phyloP scores from a whole-genome alignment of 92 coral and sea anemone genomes.

The Epizoanthus illoricatus region DNA sequence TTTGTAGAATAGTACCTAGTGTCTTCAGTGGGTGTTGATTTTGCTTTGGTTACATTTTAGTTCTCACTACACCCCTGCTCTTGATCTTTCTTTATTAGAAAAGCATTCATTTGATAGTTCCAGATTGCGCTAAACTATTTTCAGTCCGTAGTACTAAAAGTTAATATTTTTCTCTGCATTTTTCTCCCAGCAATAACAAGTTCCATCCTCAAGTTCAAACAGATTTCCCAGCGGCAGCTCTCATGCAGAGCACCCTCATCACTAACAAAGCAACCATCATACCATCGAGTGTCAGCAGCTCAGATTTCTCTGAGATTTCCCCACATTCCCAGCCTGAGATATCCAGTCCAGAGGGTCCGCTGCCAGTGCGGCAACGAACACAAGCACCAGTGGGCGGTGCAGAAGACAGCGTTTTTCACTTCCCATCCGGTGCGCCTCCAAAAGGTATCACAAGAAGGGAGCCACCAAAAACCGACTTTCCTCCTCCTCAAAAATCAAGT shows the following conservation, averaged over 20 bases:
- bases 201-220: conserved; percentile 13
- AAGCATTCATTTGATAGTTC: too few relatives aligned
- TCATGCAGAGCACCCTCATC: neutral
- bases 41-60: too few relatives aligned
- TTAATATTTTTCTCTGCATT: neutral
- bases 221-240: neutral
- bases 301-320: conserved; percentile 63
- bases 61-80: too few relatives aligned
- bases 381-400: conserved; percentile 29
- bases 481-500: conserved; percentile 29
- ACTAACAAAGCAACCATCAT: conserved; percentile 5
- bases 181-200: conserved; percentile 7
- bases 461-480: conserved; percentile 25
- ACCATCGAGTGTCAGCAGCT: conserved; percentile 36
- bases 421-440: conserved; percentile 19
- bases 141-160: too few relatives aligned
- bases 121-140: too few relatives aligned
- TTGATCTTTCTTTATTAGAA: too few relatives aligned
- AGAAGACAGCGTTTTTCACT: conserved; percentile 30
- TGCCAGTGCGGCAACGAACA: conserved; percentile 37
- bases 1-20: too few relatives aligned
- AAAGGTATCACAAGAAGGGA: conserved; percentile 27
- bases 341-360: conserved; percentile 35
- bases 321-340: conserved; percentile 45
- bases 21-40: too few relatives aligned